phyloP scores from a whole-genome alignment of 2,797 vertebrate genomes.

The Hapalemur alaotrensis region DNA sequence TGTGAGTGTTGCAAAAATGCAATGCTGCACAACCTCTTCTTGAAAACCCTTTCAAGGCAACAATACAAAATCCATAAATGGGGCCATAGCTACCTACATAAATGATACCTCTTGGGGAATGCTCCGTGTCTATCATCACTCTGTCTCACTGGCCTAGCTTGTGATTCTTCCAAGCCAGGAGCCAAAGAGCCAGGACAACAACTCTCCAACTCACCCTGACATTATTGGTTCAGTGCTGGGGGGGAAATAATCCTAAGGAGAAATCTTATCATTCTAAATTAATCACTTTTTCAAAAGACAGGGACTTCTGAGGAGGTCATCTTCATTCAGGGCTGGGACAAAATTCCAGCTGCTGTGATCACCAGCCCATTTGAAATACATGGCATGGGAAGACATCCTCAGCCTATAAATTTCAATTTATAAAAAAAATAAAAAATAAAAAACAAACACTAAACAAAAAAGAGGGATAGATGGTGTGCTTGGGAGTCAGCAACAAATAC shows the following conservation, averaged over 20 bases:
- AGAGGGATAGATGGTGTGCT: background rate
- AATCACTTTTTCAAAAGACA: background rate
- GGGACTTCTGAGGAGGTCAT: background rate
- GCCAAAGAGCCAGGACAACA: too few relatives aligned
- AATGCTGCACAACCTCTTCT: background rate
- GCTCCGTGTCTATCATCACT: too few relatives aligned
- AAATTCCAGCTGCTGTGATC: background rate
- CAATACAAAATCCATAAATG: background rate
- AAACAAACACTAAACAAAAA: background rate
- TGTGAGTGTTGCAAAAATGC: background rate
- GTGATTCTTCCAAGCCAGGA: too few relatives aligned
- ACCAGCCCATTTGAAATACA: background rate
- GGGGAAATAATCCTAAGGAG: background rate
- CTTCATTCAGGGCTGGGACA: too few relatives aligned
- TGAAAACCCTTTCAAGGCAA: background rate
- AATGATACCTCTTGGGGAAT: background rate
- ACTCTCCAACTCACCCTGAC: background rate
- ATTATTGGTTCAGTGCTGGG: background rate
- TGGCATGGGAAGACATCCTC: background rate
- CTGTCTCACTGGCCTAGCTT: too few relatives aligned
- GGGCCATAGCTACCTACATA: background rate
- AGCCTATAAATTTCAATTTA: background rate
- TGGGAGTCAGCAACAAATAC: background rate
- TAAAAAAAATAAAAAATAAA: background rate
- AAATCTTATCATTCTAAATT: background rate